Conservation (phyloP, 1,140 invertebrate species). For the Trichogramma pretiosum region DNA sequence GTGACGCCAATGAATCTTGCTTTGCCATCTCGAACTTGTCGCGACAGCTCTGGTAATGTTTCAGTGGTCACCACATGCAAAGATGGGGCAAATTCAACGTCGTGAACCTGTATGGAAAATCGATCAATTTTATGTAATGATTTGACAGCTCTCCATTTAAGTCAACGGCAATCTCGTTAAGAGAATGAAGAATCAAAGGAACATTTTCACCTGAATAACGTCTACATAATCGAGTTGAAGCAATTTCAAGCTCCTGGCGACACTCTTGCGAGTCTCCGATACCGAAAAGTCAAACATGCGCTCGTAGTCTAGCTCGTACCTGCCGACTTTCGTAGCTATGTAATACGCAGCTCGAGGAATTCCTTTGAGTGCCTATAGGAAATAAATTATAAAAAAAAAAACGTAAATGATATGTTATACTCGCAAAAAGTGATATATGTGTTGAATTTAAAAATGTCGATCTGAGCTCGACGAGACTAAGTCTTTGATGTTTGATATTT, state of each 20-base stretch:
- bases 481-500: no score
- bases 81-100: conserved; percentile 79
- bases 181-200: neutral
- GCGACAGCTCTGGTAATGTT: conserved; percentile 72
- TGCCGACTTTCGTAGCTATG: conserved; percentile 85
- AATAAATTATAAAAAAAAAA: no score
- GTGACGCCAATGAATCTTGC: conserved; percentile 77
- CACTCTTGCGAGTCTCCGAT: conserved; percentile 61
- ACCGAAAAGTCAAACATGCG: conserved; percentile 83
- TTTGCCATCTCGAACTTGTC: conserved; percentile 66
- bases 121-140: neutral
- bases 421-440: no score
- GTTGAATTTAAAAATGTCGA: conserved; percentile 1
- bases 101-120: conserved; percentile 64
- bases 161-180: neutral
- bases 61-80: conserved; percentile 73
- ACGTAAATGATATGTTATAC: no score
- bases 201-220: conserved; percentile 64
- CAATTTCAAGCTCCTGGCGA: conserved; percentile 68
- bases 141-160: neutral
- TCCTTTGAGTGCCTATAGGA: conserved; percentile 60
- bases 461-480: no score
- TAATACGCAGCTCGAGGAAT: conserved; percentile 78
- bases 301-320: conserved; percentile 64
- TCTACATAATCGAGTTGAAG: conserved; percentile 79